phyloP scores from a whole-genome alignment of 2,113 vertebrate species.

The Bubo bubo region DNA sequence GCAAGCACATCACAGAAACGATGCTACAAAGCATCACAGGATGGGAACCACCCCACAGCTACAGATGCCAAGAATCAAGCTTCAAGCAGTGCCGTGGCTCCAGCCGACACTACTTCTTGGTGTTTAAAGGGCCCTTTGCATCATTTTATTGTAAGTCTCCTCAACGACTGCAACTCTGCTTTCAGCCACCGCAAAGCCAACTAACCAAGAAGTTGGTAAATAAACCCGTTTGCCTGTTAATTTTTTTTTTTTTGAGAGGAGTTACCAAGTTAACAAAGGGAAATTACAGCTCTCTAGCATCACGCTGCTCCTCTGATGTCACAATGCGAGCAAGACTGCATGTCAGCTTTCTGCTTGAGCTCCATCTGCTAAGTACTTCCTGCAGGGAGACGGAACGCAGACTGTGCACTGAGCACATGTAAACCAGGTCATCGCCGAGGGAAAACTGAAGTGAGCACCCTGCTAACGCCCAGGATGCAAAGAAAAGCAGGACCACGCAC shows the following conservation, averaged over 20 bases:
- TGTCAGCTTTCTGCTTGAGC: background rate
- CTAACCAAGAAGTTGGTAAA: background rate
- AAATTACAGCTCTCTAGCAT: background rate
- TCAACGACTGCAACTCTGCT: background rate
- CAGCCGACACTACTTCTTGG: too few relatives aligned
- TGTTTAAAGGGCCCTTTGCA: background rate
- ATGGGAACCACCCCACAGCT: fast-evolving
- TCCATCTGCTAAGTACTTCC: background rate
- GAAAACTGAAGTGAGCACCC: background rate
- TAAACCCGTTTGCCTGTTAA: background rate
- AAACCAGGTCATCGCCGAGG: too few relatives aligned
- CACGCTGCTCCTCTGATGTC: too few relatives aligned
- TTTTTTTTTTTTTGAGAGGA: background rate
- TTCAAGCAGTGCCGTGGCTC: fast-evolving
- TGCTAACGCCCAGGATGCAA: background rate
- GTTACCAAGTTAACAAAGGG: background rate
- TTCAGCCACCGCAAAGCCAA: background rate
- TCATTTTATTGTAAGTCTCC: background rate
- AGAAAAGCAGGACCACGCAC: too few relatives aligned
- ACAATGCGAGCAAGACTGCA: background rate
- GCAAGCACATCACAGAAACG: fast-evolving
- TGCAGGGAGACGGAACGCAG: fast-evolving
- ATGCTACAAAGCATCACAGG: background rate
- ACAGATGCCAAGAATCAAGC: background rate
- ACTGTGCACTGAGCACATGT: fast-evolving